Conservation (phyloP, 2,888 invertebrate species). For the Hyposoter dolosus region DNA sequence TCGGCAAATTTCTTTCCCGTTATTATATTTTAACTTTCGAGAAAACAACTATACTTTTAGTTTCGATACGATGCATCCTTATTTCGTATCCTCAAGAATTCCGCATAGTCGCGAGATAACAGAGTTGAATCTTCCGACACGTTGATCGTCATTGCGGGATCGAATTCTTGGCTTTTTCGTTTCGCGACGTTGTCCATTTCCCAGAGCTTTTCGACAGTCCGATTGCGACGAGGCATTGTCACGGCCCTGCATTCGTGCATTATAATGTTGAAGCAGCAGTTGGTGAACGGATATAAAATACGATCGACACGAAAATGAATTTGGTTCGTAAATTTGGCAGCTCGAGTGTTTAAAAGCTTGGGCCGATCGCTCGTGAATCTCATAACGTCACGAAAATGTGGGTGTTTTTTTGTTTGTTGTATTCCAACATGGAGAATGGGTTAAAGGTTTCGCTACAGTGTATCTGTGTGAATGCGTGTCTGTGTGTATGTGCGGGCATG, state of each 20-base stretch:
- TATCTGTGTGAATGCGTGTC: slow-evolving; percentile 6
- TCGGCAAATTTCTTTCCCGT: slow-evolving; percentile 8
- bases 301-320: background rate
- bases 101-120: background rate
- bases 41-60: background rate
- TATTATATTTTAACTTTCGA: slow-evolving; percentile 12
- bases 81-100: background rate
- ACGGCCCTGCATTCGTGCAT: background rate
- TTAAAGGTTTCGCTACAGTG: slow-evolving; percentile 29
- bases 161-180: background rate
- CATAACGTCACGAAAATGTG: slow-evolving; percentile 1
- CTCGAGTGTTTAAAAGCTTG: background rate
- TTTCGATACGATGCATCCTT: background rate
- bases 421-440: slow-evolving; percentile 45
- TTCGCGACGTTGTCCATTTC: background rate
- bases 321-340: background rate
- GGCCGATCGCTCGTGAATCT: background rate
- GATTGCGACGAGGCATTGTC: slow-evolving; percentile 22
- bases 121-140: background rate
- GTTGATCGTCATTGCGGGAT: slow-evolving; percentile 10
- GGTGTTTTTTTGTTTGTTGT: slow-evolving; percentile 23
- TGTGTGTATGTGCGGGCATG: slow-evolving; percentile 37
- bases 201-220: background rate
- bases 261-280: background rate
- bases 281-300: background rate